Evolutionary conservation across 92 coral and sea anemone genomes (phyloP).

Genomic region (Phenganax subtilis): DNA sequence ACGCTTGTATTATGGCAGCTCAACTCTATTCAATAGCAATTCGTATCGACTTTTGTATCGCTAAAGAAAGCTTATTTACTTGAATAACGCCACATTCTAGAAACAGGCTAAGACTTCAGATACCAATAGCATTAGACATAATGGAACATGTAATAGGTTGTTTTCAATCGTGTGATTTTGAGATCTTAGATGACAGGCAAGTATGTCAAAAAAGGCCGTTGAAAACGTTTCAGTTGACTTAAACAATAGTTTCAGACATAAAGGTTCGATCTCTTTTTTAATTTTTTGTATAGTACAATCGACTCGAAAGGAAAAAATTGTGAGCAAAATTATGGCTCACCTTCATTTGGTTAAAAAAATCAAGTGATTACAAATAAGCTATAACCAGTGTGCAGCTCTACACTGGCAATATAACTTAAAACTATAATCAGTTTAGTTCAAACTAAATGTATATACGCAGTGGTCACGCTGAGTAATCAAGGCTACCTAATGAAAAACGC

Average conservation of each 20-base stretch:
- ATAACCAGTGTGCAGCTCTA: background rate
- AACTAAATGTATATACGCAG: background rate
- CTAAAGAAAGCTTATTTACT: background rate
- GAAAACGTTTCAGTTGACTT: no score
- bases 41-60: background rate
- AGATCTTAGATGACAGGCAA: no score
- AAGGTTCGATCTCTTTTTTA: no score
- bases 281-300: no score
- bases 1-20: background rate
- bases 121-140: no score
- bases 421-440: background rate
- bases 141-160: no score
- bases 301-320: no score
- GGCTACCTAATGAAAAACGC: background rate
- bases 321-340: no score
- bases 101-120: background rate
- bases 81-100: background rate
- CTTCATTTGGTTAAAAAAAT: no score
- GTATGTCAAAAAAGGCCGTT: no score
- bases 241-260: no score
- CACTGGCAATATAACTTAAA: background rate
- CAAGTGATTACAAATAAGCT: background rate
- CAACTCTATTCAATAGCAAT: background rate
- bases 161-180: no score
- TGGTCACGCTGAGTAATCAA: background rate